A percentile compares a stretch with the other conserved stretches of the same genome.
phyloP scores from a whole-genome alignment of 2,113 vertebrate genomes.

The Hyla sarda region DNA sequence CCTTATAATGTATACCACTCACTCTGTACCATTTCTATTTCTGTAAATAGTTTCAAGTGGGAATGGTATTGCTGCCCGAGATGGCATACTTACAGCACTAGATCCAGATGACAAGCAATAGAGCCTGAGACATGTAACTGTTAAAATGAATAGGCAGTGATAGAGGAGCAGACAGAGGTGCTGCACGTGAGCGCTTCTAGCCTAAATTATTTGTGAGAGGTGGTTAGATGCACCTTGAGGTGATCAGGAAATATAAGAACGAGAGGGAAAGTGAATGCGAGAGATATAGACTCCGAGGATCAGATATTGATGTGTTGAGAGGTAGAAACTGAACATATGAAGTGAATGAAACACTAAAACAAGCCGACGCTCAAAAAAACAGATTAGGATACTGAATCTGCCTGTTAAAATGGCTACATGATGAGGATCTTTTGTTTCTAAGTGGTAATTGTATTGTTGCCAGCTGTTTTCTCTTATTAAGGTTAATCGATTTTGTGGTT shows the following conservation, averaged over 20 bases:
- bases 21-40: background rate
- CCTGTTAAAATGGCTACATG: constrained; percentile 56
- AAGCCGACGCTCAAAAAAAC: constrained; percentile 21
- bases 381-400: constrained; percentile 49
- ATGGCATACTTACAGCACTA: background rate
- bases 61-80: background rate
- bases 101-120: constrained; percentile 18
- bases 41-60: constrained; percentile 11
- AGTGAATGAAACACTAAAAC: constrained; percentile 35
- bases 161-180: constrained; percentile 30
- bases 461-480: constrained; percentile 60
- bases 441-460: constrained; percentile 58
- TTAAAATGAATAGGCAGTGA: constrained; percentile 49
- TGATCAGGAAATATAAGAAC: constrained; percentile 26
- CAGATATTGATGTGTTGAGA: constrained; percentile 48
- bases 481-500: constrained; percentile 61
- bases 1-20: background rate
- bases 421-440: constrained; percentile 59
- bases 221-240: constrained; percentile 32
- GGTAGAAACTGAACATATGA: constrained; percentile 50
- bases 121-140: constrained; percentile 32
- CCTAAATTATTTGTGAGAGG: constrained; percentile 37
- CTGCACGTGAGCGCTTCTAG: constrained; percentile 26
- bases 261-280: background rate
- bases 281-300: constrained; percentile 34